Evolutionary conservation across 2,888 invertebrate species (phyloP), one percentile per base, ranked within the genome.

Genomic region (Hoplodrina blanda): DNA sequence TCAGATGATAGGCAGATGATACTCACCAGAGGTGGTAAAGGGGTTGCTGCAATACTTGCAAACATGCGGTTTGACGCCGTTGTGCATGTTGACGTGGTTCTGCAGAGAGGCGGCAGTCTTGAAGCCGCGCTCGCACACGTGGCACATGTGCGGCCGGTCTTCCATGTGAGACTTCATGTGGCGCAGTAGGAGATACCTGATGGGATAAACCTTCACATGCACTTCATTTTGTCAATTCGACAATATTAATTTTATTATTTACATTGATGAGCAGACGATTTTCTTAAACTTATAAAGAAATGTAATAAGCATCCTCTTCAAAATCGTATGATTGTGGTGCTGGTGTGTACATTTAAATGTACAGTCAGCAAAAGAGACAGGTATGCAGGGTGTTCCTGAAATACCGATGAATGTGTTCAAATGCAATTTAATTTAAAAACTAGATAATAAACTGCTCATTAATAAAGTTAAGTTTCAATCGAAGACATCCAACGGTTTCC

Each of bases 151-250:
- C 0, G 99, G 99, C 0, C 99, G 96, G 84, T 99, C 99, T 88
- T 99, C 98, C 0, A 99, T 99, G 92, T 99, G 99, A 0, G 98
- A 98, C 91, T 99, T 99, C 98, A 99, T 98, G 91, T 99, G 99
- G 0, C 99, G 97, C 0, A 99, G 97, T 41, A 99, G 95, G 19
- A 99, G 95, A 90, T 99, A 99, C 69, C 98, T 97, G 87, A 1
- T 0, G 70, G 50, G 64, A 33, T 49, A 54, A 15, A 5, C 2
- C 49, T 46, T 46, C 1, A 30, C 1, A 37, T 19, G 37, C 37
- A 37, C 37, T 37, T 37, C 8, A 37, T 37, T 37, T 37, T 37
- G 8, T 37, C 17, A 50, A 15, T 63, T 17, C 20, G 13, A 41
- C 41, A 41, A 41, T 41, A 41, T 41, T 41, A 41, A 41, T 41